These are phyloP conservation scores for Rhinoptilus africanus DNA, from an alignment of 2,113 vertebrate genomes.

Conservation along the genomic window DNA sequence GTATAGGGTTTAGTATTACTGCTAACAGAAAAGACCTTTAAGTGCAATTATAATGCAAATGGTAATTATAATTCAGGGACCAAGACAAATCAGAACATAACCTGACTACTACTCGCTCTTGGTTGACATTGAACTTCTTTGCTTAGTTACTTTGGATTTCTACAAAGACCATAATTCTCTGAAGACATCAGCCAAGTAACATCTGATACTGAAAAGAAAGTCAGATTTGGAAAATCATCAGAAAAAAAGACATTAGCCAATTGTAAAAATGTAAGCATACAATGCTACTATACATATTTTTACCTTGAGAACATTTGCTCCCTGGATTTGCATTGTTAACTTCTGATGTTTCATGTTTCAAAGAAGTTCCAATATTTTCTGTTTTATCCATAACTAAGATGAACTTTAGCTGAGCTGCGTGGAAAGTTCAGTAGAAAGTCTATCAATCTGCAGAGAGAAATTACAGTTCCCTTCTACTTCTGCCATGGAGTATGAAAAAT, in stretches of 20 bases:
- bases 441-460: neutral
- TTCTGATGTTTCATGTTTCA: neutral
- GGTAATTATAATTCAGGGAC: neutral
- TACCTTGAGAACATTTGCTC: neutral
- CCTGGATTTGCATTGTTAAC: neutral
- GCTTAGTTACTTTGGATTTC: neutral
- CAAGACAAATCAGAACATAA: neutral
- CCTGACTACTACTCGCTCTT: neutral
- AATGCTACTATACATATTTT: neutral
- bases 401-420: neutral
- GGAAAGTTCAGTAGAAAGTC: neutral
- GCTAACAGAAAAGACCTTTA: neutral
- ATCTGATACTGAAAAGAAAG: neutral
- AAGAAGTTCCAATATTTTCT: neutral
- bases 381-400: neutral
- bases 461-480: neutral
- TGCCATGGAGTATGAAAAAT: neutral
- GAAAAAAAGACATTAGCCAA: neutral
- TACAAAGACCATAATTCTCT: neutral
- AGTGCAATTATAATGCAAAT: neutral
- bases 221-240: neutral
- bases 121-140: neutral
- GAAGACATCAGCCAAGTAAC: neutral
- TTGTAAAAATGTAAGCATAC: neutral
- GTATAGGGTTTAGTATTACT: neutral